Percentiles rank a stretch among this genome's conserved stretches.
phyloP scores from a whole-genome alignment of 2,888 invertebrate genomes.

The Epirrhoe alternata region DNA sequence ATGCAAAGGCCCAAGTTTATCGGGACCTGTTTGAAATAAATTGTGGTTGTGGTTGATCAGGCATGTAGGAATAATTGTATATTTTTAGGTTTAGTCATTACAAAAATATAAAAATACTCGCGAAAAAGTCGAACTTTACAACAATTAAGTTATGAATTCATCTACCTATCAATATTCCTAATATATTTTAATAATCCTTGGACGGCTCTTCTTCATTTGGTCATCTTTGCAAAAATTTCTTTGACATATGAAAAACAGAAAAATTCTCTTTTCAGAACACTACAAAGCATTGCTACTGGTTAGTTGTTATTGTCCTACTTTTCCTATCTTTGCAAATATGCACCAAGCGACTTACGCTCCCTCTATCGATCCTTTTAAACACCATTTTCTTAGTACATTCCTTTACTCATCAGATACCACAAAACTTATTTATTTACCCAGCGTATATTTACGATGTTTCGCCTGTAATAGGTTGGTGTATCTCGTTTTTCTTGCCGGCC shows the following conservation, averaged over 20 bases:
- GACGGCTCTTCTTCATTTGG: no score
- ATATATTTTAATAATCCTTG: no score
- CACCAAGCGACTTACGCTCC: constrained; percentile 60
- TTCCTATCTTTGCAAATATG: constrained; percentile 81
- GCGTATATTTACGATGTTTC: constrained; percentile 80
- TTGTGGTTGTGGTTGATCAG: neutral
- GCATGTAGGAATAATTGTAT: neutral
- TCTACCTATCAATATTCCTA: no score
- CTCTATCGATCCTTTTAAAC: constrained; percentile 77
- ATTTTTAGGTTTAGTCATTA: neutral
- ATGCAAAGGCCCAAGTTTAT: constrained; percentile 13
- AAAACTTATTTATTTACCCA: constrained; percentile 81
- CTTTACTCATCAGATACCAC: constrained; percentile 77
- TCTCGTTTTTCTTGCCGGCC: constrained; percentile 72
- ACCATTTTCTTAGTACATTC: constrained; percentile 75
- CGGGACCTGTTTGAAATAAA: constrained; percentile 25
- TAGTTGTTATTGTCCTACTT: constrained; percentile 24
- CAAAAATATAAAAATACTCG: neutral
- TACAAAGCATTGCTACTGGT: constrained; percentile 19
- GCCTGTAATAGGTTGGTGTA: constrained; percentile 75
- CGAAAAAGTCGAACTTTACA: no score
- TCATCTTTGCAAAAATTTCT: no score
- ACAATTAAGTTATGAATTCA: no score
- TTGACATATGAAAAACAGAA: no score
- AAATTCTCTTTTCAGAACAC: neutral